Percentiles rank a stretch among this genome's conserved stretches.
Evolutionary conservation across 2,888 invertebrate species (phyloP).

Genomic region (Teleiodes luculella): DNA sequence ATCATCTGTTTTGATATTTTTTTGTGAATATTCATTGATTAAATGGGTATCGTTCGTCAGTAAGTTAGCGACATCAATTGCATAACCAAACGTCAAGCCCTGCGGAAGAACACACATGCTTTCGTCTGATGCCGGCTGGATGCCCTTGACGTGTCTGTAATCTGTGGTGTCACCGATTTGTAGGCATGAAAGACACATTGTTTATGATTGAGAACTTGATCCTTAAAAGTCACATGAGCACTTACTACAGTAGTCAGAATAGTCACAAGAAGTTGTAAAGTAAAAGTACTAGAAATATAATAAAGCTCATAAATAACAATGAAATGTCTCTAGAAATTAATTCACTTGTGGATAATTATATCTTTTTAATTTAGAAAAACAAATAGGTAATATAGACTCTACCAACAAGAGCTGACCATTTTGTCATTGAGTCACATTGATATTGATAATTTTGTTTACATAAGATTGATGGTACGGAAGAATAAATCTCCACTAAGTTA

Average conservation of each 20-base stretch:
- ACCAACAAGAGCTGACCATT: background rate
- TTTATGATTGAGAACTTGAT: background rate
- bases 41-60: constrained; percentile 9
- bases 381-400: background rate
- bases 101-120: constrained; percentile 23
- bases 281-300: too few species aligned
- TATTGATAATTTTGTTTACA: constrained; percentile 6
- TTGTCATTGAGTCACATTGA: constrained; percentile 24
- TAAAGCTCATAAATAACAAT: too few species aligned
- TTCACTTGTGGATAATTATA: too few species aligned
- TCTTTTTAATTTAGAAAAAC: too few species aligned
- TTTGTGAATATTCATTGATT: constrained; percentile 6
- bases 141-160: constrained; percentile 16
- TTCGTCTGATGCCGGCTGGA: constrained; percentile 16
- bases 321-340: too few species aligned
- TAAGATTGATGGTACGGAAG: background rate
- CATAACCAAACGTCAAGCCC: constrained; percentile 72
- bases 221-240: too few species aligned
- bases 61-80: constrained; percentile 48
- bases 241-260: too few species aligned
- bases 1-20: background rate
- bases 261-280: too few species aligned
- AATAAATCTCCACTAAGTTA: background rate
- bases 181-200: background rate
- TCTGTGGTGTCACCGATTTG: background rate